Percentiles rank a stretch among this genome's conserved stretches.
These are phyloP conservation scores for Capitella teleta DNA, from an alignment of 1,140 invertebrate species.

Conservation along the genomic window DNA sequence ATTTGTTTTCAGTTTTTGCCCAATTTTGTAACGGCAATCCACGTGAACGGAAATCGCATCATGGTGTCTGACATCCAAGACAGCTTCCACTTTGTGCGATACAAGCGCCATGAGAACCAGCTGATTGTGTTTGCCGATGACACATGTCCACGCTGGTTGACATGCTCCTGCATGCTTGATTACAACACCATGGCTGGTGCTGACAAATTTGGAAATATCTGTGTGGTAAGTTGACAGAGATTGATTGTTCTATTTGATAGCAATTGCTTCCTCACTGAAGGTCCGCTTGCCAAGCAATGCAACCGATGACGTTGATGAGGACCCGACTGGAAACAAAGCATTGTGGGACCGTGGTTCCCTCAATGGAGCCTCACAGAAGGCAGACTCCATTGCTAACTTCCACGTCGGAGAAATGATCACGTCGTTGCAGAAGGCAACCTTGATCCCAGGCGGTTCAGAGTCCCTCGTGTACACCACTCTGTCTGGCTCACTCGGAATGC, in stretches of 20 bases:
- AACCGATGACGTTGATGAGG: slow-evolving; percentile 95
- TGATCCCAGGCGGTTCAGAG: slow-evolving; percentile 94
- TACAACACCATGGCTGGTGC: slow-evolving; percentile 92
- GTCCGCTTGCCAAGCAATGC: slow-evolving; percentile 75
- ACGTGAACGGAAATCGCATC: slow-evolving; percentile 83
- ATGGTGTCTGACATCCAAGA: slow-evolving; percentile 95
- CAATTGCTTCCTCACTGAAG: too few relatives aligned
- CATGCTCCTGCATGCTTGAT: slow-evolving; percentile 82
- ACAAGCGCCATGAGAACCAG: slow-evolving; percentile 92
- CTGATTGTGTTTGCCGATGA: slow-evolving; percentile 97
- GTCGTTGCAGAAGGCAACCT: slow-evolving; percentile 69
- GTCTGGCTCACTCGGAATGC: slow-evolving; percentile 80
- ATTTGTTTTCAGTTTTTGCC: slow-evolving; percentile 86
- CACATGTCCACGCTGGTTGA: slow-evolving; percentile 91
- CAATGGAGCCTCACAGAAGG: slow-evolving; percentile 94
- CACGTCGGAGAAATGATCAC: slow-evolving; percentile 84
- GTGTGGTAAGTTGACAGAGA: slow-evolving; percentile 53
- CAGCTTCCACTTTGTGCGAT: slow-evolving; percentile 90
- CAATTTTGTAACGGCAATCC: slow-evolving; percentile 84
- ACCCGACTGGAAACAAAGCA: slow-evolving; percentile 95
- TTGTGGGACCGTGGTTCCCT: slow-evolving; percentile 94
- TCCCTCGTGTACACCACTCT: slow-evolving; percentile 91
- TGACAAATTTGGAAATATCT: slow-evolving; percentile 98
- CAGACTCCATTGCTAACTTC: slow-evolving; percentile 81
- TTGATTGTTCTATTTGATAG: too few relatives aligned